Base-by-base conservation (phyloP, 2,113 vertebrate genomes). In the Psettodes erumei region DNA sequence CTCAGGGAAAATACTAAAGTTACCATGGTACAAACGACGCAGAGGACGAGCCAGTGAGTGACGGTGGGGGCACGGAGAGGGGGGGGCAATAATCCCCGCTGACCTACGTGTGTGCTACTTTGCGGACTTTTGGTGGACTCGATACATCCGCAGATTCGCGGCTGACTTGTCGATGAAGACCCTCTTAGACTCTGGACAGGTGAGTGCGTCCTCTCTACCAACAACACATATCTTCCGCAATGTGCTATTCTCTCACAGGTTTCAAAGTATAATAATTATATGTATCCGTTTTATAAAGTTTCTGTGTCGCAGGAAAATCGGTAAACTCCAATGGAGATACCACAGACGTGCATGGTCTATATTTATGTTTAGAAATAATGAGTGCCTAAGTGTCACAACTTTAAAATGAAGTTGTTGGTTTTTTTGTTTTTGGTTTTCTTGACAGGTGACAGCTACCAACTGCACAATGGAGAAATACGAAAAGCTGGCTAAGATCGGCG, bases 401-500 rank as follows among this genome's bases (percentile, higher is more conserved):
- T 23, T 11, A 42, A 5, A 40, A 4, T 47, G 15, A 55, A 10
- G 50, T 53, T 21, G 5, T 25, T 27, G 45, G 32, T 53, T 32
- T n/a, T n/a, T n/a, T n/a, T n/a, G n/a, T n/a, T n/a, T n/a, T n/a
- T n/a, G n/a, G n/a, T n/a, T n/a, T n/a, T n/a, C 11, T 51, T 71
- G 21, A 35, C 65, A 89, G 84, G 60, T 69, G 67, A 59, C 73
- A 69, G 18, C 38, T n/a, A 16, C 32, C 18, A 18, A 32, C 33
- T 62, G 76, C 54, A 37, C 45, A 1, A 96, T 96, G 96, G 95
- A 96, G 84, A 96, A 96, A 84, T 96, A 95, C 64, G 96, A 96
- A 82, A 96, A 96, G 58, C 75, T 96, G 79, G 93, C 93, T 56
- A 96, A 96, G 83, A 96, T 96, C 5, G 96, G 96, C n/a, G 95